Evolutionary conservation across 2,888 invertebrate species (phyloP).

Genomic region (Linyphia triangularis): DNA sequence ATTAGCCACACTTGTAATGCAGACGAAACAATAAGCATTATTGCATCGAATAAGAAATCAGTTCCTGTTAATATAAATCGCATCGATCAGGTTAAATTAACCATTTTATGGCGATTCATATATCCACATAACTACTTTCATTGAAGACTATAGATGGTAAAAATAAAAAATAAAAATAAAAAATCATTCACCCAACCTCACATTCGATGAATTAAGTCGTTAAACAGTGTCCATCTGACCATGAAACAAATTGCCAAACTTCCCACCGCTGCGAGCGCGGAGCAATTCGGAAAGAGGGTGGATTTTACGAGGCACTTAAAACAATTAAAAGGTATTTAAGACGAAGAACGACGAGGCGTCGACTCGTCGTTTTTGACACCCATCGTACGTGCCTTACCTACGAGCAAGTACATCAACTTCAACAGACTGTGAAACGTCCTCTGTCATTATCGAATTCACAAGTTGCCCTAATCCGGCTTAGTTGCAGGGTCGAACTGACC

Average conservation of each 20-base stretch:
- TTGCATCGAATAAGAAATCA: too few relatives aligned
- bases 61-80: too few relatives aligned
- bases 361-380: constrained; percentile 21
- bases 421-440: constrained; percentile 30
- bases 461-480: constrained; percentile 62
- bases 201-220: too few relatives aligned
- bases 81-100: neutral
- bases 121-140: neutral
- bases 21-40: too few relatives aligned
- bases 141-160: too few relatives aligned
- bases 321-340: constrained; percentile 45
- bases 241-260: constrained; percentile 7
- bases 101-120: neutral
- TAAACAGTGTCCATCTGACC: too few relatives aligned
- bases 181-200: too few relatives aligned
- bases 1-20: too few relatives aligned
- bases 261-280: constrained; percentile 3
- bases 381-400: constrained; percentile 18
- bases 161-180: too few relatives aligned
- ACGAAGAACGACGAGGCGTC: neutral
- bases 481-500: constrained; percentile 53
- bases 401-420: neutral
- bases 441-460: constrained; percentile 34
- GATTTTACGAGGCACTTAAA: constrained; percentile 9
- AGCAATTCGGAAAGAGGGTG: neutral